Percentiles rank a stretch among this genome's conserved stretches.
Evolutionary conservation across 2,888 invertebrate genomes (phyloP).

Genomic region (Hypercompe scribonia): DNA sequence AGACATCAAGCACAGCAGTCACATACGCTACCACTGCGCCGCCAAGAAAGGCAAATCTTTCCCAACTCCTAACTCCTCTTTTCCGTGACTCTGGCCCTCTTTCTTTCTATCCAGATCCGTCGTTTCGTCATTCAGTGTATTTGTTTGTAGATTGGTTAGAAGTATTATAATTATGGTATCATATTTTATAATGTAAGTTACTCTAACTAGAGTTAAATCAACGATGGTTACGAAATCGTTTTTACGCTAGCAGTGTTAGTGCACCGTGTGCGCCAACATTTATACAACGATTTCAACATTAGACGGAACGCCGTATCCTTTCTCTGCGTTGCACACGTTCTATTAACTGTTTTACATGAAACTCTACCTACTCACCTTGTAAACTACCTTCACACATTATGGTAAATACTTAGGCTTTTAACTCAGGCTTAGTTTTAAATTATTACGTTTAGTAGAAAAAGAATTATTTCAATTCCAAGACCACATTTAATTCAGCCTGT

Average conservation of each 20-base stretch:
- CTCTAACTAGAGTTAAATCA: constrained; percentile 1
- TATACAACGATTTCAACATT: constrained; percentile 41
- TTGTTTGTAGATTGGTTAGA: not conserved
- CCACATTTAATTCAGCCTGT: too few relatives aligned
- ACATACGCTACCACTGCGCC: too few relatives aligned
- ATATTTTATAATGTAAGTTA: not conserved
- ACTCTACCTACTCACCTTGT: constrained; percentile 31
- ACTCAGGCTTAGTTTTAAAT: not conserved
- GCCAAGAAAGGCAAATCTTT: too few relatives aligned
- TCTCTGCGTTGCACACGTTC: constrained; percentile 65
- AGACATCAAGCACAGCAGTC: too few relatives aligned
- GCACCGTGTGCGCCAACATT: constrained; percentile 38
- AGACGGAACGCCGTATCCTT: constrained; percentile 73
- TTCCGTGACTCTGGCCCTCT: not conserved
- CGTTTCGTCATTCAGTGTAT: not conserved
- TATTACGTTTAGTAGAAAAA: not conserved
- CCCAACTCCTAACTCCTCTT: not conserved
- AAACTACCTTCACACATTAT: constrained; percentile 10
- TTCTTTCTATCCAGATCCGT: not conserved
- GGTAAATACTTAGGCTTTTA: constrained; percentile 1
- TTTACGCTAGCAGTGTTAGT: constrained; percentile 32
- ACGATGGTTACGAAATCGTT: constrained; percentile 8
- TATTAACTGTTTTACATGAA: constrained; percentile 48
- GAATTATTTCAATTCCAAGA: not conserved
- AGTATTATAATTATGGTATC: not conserved